A percentile compares a stretch with the other conserved stretches of the same genome.
phyloP scores from a whole-genome alignment of 2,113 vertebrate genomes.

The Enhydra lutris region DNA sequence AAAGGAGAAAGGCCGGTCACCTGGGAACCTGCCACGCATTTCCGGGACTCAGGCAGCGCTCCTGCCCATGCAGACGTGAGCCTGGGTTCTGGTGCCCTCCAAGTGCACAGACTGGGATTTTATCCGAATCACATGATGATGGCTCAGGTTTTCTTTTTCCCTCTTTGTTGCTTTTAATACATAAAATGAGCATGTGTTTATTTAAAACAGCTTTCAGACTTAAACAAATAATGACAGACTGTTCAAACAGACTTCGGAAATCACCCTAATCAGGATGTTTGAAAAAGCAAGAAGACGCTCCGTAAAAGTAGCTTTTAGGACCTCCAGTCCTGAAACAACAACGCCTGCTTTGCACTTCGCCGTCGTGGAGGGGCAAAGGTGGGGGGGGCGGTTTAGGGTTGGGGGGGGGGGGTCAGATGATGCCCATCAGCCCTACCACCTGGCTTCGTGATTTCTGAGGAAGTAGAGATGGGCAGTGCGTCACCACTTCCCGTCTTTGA shows the following conservation, averaged over 20 bases:
- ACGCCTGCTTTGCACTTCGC: slow-evolving; percentile 66
- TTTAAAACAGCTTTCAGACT: slow-evolving; percentile 85
- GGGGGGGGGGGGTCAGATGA: not conserved
- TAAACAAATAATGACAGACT: slow-evolving; percentile 87
- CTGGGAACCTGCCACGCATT: fast-evolving
- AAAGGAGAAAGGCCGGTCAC: not conserved
- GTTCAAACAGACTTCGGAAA: slow-evolving; percentile 87
- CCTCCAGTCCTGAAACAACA: slow-evolving; percentile 64
- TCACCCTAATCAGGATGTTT: slow-evolving; percentile 84
- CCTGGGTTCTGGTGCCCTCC: not conserved
- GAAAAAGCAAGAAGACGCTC: slow-evolving; percentile 76
- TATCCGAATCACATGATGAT: not conserved
- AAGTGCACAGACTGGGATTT: not conserved
- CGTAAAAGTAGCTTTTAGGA: slow-evolving; percentile 75
- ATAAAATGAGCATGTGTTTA: slow-evolving; percentile 83
- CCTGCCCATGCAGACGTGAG: not conserved
- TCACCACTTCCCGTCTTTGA: slow-evolving; percentile 35
- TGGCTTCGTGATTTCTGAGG: not conserved
- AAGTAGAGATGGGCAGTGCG: slow-evolving; percentile 27
- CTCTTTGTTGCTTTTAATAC: slow-evolving; percentile 76
- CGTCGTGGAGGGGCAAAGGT: slow-evolving; percentile 20
- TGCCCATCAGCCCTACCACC: not conserved
- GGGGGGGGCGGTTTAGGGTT: not conserved
- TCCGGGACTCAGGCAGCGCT: fast-evolving
- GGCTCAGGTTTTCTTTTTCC: slow-evolving; percentile 42